Conservation (phyloP, 2,797 vertebrate genomes). For the Ispidina picta region DNA sequence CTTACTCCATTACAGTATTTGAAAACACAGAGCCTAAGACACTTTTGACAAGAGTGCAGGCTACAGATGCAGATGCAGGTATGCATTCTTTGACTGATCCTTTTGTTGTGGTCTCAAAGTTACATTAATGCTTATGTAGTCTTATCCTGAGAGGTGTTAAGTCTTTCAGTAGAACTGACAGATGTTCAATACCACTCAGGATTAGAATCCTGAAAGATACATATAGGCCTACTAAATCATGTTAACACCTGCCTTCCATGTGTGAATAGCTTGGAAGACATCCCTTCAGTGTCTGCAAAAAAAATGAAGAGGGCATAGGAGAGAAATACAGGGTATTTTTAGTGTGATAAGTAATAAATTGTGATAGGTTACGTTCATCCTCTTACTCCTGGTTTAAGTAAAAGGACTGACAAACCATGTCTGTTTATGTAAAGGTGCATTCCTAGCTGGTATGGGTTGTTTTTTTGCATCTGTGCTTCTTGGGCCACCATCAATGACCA, state of each 20-base stretch:
- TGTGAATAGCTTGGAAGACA: neutral
- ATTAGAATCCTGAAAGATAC: neutral
- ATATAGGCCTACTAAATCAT: neutral
- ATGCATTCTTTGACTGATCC: slow-evolving; percentile 1
- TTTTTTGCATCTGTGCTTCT: neutral
- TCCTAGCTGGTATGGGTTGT: neutral
- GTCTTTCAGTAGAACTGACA: neutral
- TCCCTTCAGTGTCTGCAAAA: neutral
- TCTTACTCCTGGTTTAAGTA: neutral
- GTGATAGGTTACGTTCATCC: neutral
- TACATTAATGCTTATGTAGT: neutral
- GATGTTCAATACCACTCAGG: neutral
- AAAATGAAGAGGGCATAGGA: neutral
- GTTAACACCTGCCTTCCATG: neutral
- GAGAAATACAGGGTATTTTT: neutral
- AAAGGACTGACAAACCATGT: neutral
- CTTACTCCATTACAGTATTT: slow-evolving; percentile 89
- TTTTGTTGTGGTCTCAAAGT: neutral
- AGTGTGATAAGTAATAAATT: neutral
- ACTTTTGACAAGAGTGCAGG: slow-evolving; percentile 88
- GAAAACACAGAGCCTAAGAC: slow-evolving; percentile 95
- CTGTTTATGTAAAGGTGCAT: neutral
- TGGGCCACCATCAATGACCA: fast-evolving
- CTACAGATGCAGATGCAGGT: slow-evolving; percentile 90
- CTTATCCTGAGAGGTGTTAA: neutral